Conservation (phyloP, 2,888 invertebrate species). For the Drosophila testacea region DNA sequence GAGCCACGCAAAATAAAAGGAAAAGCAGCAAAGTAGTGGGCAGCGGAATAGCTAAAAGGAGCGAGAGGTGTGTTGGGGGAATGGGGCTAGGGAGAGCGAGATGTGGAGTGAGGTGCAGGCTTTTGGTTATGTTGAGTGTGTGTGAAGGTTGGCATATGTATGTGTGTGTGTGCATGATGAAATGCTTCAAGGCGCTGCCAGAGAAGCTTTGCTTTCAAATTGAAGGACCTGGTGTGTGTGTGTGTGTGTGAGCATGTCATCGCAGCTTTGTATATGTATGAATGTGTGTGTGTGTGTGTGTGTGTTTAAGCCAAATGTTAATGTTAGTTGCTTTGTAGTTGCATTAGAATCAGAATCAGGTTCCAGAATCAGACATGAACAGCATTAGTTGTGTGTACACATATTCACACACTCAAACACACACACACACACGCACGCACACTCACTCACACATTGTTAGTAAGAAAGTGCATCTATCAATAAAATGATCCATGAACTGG, state of each 20-base stretch:
- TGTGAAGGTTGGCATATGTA: constrained; percentile 19
- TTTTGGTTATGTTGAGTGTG: not conserved
- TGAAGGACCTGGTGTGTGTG: constrained; percentile 38
- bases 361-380: constrained; percentile 31
- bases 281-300: constrained; percentile 1
- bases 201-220: constrained; percentile 32
- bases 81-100: not conserved
- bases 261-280: constrained; percentile 11
- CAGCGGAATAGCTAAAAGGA: constrained; percentile 37
- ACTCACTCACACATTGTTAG: constrained; percentile 7
- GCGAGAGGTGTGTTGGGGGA: not conserved
- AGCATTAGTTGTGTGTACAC: constrained; percentile 2
- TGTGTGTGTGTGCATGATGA: constrained; percentile 39
- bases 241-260: constrained; percentile 10
- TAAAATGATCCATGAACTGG: constrained; percentile 39
- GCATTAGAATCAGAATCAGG: constrained; percentile 51
- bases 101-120: not conserved
- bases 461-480: constrained; percentile 26
- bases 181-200: constrained; percentile 48
- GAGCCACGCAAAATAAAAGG: constrained; percentile 74
- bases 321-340: constrained; percentile 22
- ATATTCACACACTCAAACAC: not conserved
- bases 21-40: constrained; percentile 59
- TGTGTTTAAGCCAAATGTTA: constrained; percentile 39
- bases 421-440: constrained; percentile 3